A percentile compares a stretch with the other conserved stretches of the same genome.
These are phyloP conservation scores for Blomia tropicalis DNA, from an alignment of 2,888 invertebrate genomes.

Conservation along the genomic window DNA sequence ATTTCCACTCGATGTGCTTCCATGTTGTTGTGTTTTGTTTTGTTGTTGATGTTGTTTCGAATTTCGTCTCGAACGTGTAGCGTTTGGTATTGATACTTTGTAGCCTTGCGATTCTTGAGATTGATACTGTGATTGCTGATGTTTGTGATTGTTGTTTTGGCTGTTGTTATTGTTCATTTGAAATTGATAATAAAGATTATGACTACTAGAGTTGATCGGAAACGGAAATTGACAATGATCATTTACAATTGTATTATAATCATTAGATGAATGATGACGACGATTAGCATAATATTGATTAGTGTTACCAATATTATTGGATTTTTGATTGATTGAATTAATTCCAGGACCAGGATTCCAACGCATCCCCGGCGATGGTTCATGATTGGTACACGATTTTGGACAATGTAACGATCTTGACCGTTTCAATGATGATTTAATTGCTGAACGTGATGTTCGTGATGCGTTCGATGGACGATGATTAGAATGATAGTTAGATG, in stretches of 20 bases:
- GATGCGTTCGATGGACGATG: not conserved
- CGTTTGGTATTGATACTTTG: not conserved
- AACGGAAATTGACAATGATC: not conserved
- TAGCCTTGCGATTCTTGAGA: not conserved
- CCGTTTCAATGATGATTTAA: not conserved
- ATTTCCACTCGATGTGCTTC: not conserved
- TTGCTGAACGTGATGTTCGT: not conserved
- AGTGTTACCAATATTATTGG: not conserved
- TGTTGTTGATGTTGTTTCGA: not conserved
- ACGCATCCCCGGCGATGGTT: not conserved
- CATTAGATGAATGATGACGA: not conserved
- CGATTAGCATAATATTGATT: not conserved
- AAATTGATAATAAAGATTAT: not conserved
- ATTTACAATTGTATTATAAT: not conserved
- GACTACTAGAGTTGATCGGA: slow-evolving; percentile 3
- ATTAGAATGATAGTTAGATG: too few species aligned
- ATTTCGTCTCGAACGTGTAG: not conserved
- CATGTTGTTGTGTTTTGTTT: not conserved
- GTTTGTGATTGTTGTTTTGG: not conserved
- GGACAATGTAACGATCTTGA: not conserved
- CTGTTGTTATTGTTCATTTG: too few species aligned
- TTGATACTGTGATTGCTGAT: not conserved
- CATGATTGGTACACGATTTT: not conserved
- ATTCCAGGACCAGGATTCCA: not conserved
- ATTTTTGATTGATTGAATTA: not conserved